Conservation (phyloP, 2,113 vertebrate species). For the Thunnus maccoyii region DNA sequence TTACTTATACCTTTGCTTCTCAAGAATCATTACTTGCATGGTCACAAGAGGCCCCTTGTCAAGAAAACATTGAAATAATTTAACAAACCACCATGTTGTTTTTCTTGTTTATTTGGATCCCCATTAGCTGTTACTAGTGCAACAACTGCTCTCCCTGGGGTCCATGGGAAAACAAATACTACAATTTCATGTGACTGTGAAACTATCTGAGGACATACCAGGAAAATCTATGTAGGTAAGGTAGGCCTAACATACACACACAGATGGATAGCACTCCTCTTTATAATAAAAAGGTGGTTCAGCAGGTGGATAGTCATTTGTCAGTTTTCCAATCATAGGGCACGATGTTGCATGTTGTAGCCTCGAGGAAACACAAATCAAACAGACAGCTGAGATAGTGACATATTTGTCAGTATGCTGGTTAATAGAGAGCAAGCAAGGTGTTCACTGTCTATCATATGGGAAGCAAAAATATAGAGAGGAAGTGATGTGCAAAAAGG, state of each 20-base stretch:
- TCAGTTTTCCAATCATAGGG: conserved; percentile 8
- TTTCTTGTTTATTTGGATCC: no score
- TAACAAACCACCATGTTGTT: no score
- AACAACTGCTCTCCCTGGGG: no score
- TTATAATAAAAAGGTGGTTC: not conserved
- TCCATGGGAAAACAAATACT: no score
- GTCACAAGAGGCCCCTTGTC: no score
- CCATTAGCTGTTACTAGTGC: no score
- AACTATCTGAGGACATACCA: not conserved
- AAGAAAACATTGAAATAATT: no score
- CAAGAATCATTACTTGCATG: no score
- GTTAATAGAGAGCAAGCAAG: not conserved
- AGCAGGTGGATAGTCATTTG: conserved; percentile 8
- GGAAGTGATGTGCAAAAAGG: no score
- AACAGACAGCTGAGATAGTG: conserved; percentile 7
- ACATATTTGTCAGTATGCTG: not conserved
- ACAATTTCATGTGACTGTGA: no score
- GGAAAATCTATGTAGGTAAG: no score
- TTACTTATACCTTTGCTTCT: no score
- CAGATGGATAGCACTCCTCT: not conserved
- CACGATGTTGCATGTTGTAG: not conserved
- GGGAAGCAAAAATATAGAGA: not conserved
- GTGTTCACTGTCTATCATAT: not conserved
- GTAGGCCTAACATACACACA: not conserved
- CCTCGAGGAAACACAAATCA: conserved; percentile 26